Base-by-base conservation (phyloP, 2,113 vertebrate species). In the Machaerirhynchus nigripectus region DNA sequence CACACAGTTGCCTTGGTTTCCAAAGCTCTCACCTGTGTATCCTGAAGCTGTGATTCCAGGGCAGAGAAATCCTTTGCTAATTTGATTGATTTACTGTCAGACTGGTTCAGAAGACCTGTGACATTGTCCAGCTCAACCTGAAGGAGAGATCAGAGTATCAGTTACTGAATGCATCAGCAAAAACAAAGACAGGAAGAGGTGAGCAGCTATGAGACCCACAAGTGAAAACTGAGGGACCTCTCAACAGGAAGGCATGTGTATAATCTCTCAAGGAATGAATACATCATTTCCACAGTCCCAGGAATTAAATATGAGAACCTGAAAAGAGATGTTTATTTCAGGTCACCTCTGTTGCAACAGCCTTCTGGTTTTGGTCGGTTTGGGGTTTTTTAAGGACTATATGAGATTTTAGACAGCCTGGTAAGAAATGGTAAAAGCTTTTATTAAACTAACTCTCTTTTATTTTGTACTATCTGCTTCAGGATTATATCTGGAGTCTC, bases 1-100 rank as follows among this genome's bases (percentile, higher is more conserved):
- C 13, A 70, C 11, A n/a, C 3, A 31, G 60, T 40, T 78, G 49
- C 46, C 55, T 56, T 59, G 28, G 11, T 64, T 68, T 30, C 64
- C 82, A 82, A 23, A 55, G 60, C 56, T 55, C 96, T 46, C 90
- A 99, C 99, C 99, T 99, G 99, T 12, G 98, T 97, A 78, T 99
- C 99, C 97, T 99, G 99, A 89, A 99, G 98, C 97, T 99, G 99
- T 4, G 99, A 99, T 97, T 99, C 99, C 80, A 99, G 97, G 17
- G 98, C 81, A 26, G 99, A 99, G 95, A 97, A 98, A 97, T 99
- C 99, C 96, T 99, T 99, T 52, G 98, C 87, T n/a, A 99, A 97
- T 97, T 99, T 99, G 97, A 99, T 99, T 89, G 99, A 99, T 92
- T 99, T 99, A 90, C 99, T 98, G 89, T 99, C 99, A 14, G 98